Conservation (phyloP, 1,140 invertebrate species). For the Andricus grossulariae region DNA sequence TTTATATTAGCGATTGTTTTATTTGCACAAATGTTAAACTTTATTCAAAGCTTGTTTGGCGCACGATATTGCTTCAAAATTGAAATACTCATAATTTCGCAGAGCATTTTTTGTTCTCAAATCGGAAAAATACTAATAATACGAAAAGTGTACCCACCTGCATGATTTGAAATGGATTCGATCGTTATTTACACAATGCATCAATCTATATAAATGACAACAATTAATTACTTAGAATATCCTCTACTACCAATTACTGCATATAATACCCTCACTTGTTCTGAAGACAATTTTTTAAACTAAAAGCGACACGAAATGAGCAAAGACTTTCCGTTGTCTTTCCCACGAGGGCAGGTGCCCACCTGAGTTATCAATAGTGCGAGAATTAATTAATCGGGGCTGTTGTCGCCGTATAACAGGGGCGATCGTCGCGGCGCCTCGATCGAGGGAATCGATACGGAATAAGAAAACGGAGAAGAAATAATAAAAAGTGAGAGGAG, state of each 20-base stretch:
- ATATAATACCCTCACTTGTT: background rate
- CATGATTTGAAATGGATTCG: no score
- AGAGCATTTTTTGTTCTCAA: no score
- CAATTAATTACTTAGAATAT: background rate
- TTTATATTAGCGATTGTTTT: no score
- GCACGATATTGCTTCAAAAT: no score
- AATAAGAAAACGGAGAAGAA: background rate
- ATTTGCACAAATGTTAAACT: no score
- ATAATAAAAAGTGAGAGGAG: background rate
- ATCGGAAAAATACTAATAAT: no score
- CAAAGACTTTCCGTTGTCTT: constrained; percentile 18
- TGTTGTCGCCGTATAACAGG: background rate
- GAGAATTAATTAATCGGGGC: constrained; percentile 23
- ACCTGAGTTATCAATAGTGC: background rate
- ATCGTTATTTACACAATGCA: no score
- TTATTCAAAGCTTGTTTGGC: no score
- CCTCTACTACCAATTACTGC: background rate
- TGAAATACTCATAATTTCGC: no score
- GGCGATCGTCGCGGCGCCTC: background rate
- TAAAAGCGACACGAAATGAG: background rate
- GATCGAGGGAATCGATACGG: background rate
- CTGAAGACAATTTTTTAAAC: background rate
- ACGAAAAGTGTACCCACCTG: no score
- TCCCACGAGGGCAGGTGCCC: constrained; percentile 25
- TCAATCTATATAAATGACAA: no score